A percentile compares a stretch with the other conserved stretches of the same genome.
Conservation (phyloP, 2,888 invertebrate genomes). For the Lasioglossum lativentre region DNA sequence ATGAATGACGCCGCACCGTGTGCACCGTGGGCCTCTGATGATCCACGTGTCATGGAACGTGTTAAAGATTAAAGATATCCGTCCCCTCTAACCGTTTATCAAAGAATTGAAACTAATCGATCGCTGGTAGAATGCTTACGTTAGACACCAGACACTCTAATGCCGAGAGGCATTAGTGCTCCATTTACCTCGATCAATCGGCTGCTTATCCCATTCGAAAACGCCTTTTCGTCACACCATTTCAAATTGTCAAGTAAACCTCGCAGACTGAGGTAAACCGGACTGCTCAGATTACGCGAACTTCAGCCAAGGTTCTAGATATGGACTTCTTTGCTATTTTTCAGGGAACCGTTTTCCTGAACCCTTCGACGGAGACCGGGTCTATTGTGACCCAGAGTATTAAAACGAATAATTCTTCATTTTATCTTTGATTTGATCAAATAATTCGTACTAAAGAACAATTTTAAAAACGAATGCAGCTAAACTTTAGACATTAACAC, state of each 20-base stretch:
- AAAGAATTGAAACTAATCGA: constrained; percentile 1
- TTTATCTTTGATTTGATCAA: too few relatives aligned
- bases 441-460: too few relatives aligned
- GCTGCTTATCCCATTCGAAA: not conserved
- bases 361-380: too few relatives aligned
- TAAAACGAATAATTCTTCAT: too few relatives aligned
- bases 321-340: not conserved
- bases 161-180: not conserved
- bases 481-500: too few relatives aligned
- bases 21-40: not conserved
- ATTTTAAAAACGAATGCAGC: too few relatives aligned
- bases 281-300: not conserved
- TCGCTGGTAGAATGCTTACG: not conserved
- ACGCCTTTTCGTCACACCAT: not conserved
- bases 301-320: not conserved
- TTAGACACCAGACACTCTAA: not conserved
- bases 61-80: constrained; percentile 13
- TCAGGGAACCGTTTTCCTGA: not conserved
- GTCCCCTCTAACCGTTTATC: not conserved
- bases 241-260: not conserved
- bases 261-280: not conserved
- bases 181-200: not conserved
- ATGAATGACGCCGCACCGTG: not conserved
- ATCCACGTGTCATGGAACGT: constrained; percentile 21
- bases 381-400: not conserved